Percentiles rank a stretch among this genome's conserved stretches.
phyloP scores from a whole-genome alignment of 2,888 invertebrate genomes.

The Rhaphigaster nebulosa region DNA sequence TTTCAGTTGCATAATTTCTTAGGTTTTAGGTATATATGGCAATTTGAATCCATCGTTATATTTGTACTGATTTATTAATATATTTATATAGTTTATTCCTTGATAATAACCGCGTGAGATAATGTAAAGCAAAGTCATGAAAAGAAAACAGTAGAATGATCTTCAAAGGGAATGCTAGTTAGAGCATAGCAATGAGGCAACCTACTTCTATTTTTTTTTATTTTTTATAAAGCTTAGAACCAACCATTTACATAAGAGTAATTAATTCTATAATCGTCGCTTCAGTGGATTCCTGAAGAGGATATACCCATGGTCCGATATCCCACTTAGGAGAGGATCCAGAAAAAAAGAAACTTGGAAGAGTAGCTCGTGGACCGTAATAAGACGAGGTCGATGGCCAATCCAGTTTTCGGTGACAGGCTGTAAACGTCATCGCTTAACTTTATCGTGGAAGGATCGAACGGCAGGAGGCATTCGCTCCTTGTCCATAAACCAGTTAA shows the following conservation, averaged over 20 bases:
- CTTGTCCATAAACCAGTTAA: conserved; percentile 51
- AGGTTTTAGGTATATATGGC: too few species aligned
- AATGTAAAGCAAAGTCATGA: too few species aligned
- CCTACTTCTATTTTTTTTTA: not conserved
- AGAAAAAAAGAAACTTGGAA: not conserved
- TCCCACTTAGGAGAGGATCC: not conserved
- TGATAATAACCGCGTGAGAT: too few species aligned
- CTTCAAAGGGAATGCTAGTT: too few species aligned
- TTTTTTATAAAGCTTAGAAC: not conserved
- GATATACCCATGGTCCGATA: not conserved
- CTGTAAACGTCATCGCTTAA: conserved; percentile 53
- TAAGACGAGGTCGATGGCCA: conserved; percentile 24
- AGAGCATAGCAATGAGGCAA: too few species aligned
- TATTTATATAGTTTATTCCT: too few species aligned
- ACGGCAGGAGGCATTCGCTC: not conserved
- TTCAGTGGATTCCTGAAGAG: not conserved
- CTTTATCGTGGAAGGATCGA: conserved; percentile 48
- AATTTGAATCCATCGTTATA: too few species aligned
- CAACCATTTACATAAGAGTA: not conserved
- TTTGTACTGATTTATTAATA: too few species aligned
- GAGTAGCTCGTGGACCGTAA: conserved; percentile 7
- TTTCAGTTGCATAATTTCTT: too few species aligned
- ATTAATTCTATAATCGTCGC: not conserved
- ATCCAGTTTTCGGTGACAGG: conserved; percentile 52
- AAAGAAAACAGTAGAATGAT: too few species aligned